phyloP scores from a whole-genome alignment of 2,797 vertebrate species.

The Gadopsis marmoratus region DNA sequence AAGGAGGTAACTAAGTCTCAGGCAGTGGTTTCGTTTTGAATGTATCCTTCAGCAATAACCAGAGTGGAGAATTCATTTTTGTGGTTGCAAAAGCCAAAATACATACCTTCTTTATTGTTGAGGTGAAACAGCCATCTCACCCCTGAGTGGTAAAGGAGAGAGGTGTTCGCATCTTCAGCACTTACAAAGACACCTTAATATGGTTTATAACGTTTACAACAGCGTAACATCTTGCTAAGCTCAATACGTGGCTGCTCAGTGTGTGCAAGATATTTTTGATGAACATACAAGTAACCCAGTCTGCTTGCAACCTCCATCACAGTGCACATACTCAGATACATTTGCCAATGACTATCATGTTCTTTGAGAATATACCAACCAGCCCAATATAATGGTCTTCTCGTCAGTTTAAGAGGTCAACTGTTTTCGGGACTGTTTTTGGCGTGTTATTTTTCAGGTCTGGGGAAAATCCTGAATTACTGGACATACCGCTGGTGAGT shows the following conservation, averaged over 20 bases:
- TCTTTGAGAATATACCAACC: neutral
- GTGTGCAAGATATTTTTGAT: neutral
- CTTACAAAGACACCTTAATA: neutral
- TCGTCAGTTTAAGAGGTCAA: neutral
- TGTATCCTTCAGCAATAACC: neutral
- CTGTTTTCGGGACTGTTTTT: neutral
- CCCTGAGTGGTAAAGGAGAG: neutral
- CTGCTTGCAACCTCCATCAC: neutral
- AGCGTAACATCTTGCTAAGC: neutral
- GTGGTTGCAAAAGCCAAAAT: neutral
- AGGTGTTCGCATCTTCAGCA: neutral
- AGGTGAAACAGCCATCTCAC: conserved; percentile 13
- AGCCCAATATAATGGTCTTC: neutral
- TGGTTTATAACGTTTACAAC: neutral
- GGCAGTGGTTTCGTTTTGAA: neutral
- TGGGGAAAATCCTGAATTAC: neutral
- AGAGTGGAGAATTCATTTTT: neutral
- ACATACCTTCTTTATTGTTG: conserved; percentile 7
- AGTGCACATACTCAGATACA: neutral
- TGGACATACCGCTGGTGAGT: neutral
- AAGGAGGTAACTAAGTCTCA: neutral
- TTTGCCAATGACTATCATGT: too few species aligned
- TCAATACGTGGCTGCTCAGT: neutral
- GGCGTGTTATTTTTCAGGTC: neutral
- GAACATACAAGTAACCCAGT: neutral